Evolutionary conservation across 2,888 invertebrate genomes (phyloP).

Genomic region (Octodonta nipae): DNA sequence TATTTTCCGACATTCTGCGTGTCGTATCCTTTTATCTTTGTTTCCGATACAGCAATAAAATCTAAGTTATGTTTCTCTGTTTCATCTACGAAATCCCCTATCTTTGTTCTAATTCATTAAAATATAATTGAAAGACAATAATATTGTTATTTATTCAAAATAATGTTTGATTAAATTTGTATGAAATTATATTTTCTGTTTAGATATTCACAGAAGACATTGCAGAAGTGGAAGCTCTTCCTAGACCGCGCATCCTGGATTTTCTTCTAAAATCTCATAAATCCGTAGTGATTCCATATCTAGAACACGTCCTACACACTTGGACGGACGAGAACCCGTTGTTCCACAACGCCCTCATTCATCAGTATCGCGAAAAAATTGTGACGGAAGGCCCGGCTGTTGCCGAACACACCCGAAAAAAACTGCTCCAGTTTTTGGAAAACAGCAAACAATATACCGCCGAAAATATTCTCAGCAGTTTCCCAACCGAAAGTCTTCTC

Average conservation of each 20-base stretch:
- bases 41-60: too few relatives aligned
- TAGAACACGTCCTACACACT: constrained; percentile 83
- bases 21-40: too few relatives aligned
- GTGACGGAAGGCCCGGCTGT: constrained; percentile 35
- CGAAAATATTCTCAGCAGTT: constrained; percentile 72
- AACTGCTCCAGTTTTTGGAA: constrained; percentile 66
- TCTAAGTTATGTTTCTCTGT: too few relatives aligned
- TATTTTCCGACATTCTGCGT: too few relatives aligned
- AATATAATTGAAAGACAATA: too few relatives aligned
- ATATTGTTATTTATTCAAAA: background rate
- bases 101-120: too few relatives aligned
- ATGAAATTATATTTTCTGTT: too few relatives aligned
- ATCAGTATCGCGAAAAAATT: constrained; percentile 71
- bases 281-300: constrained; percentile 73
- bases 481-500: constrained; percentile 71
- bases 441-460: constrained; percentile 71
- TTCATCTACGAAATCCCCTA: too few relatives aligned
- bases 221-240: constrained; percentile 76
- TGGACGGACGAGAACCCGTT: constrained; percentile 77
- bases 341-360: constrained; percentile 83
- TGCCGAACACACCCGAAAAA: constrained; percentile 43
- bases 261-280: constrained; percentile 75
- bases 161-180: too few relatives aligned
- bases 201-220: constrained; percentile 75
- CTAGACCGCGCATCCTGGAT: constrained; percentile 76